A percentile compares a stretch with the other conserved stretches of the same genome.
Evolutionary conservation across 2,797 vertebrate genomes (phyloP).

Genomic region (Knipowitschia caucasica): DNA sequence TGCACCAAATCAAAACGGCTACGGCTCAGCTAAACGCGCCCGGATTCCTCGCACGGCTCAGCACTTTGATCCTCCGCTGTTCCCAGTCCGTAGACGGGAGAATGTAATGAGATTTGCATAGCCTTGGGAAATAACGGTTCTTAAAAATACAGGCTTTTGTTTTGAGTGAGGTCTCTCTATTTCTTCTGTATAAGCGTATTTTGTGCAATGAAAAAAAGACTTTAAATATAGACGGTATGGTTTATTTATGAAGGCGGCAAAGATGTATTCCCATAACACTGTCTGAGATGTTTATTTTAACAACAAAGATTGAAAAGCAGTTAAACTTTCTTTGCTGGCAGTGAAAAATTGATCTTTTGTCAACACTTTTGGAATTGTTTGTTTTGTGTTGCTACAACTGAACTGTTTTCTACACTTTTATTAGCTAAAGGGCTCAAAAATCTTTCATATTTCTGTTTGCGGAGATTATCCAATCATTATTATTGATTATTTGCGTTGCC

Average conservation of each 20-base stretch:
- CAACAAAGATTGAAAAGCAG: background rate
- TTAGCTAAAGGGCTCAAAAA: too few relatives aligned
- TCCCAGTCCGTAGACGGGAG: background rate
- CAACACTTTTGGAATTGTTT: background rate
- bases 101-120: background rate
- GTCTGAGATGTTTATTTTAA: background rate
- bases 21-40: background rate
- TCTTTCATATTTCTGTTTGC: too few relatives aligned
- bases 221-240: background rate
- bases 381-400: background rate
- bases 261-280: background rate
- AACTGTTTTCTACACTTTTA: too few relatives aligned
- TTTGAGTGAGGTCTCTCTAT: background rate
- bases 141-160: background rate
- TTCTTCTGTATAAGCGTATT: background rate
- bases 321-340: background rate
- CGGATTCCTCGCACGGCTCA: background rate
- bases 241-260: background rate
- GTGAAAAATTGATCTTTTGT: background rate
- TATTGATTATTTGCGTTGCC: too few relatives aligned
- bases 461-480: too few relatives aligned
- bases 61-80: slow-evolving; percentile 2
- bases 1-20: background rate
- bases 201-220: background rate
- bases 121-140: slow-evolving; percentile 1